Conservation (phyloP, 2,113 vertebrate genomes). For the Chunga burmeisteri region DNA sequence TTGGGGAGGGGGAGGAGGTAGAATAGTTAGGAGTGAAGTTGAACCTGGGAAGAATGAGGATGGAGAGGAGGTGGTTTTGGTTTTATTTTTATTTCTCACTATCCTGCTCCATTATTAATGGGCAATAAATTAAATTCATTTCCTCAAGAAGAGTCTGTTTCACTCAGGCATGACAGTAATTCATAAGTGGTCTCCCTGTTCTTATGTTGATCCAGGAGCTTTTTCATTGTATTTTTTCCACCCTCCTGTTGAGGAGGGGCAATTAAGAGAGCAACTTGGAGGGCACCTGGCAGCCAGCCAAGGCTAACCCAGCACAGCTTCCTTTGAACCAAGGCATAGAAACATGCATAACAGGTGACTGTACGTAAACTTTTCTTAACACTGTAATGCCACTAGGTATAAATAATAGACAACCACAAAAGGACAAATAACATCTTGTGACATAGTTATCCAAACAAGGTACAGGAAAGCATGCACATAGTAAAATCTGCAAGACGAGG, state of each 20-base stretch:
- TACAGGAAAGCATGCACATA: neutral
- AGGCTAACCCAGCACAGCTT: neutral
- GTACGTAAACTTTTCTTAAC: neutral
- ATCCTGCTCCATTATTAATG: neutral
- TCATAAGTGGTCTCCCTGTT: neutral
- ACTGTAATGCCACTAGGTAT: neutral
- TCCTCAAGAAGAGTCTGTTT: neutral
- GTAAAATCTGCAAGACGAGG: neutral
- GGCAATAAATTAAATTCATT: neutral
- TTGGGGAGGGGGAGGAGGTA: fast-evolving
- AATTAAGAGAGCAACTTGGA: neutral
- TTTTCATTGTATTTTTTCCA: neutral
- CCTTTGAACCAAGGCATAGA: neutral
- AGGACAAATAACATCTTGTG: neutral
- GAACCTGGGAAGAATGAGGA: neutral
- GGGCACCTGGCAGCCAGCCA: neutral
- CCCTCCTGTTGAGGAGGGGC: fast-evolving
- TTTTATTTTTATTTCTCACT: neutral
- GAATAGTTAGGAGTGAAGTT: neutral
- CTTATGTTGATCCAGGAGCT: neutral
- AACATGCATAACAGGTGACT: neutral
- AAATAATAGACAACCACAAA: neutral
- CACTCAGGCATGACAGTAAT: neutral
- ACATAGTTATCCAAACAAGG: neutral
- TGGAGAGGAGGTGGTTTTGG: neutral